Evolutionary conservation across 2,888 invertebrate species (phyloP), one percentile per base, ranked within the genome.

Genomic region (Tortricodes alternella): DNA sequence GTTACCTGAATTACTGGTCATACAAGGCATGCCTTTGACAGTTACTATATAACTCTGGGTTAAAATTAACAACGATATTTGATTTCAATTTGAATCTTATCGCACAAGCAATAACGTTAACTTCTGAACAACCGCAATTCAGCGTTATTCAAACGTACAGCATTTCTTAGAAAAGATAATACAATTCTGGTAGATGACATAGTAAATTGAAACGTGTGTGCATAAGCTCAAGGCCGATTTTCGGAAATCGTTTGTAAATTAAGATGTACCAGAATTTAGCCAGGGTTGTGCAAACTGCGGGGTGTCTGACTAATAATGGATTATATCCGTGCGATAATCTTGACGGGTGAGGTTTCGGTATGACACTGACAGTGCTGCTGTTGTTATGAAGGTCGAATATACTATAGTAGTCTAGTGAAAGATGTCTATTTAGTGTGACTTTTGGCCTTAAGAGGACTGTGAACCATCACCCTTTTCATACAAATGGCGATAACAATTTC

Each of bases 121-220:
- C 60, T 60, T 51, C 64, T 23, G 41, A 32, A 41, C 62, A 53
- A 55, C 52, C 7, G 13, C 53, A 52, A 50, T 49, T 61, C 58
- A 64, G 62, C 70, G 62, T 71, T 69, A 74, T 78, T 72, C 68
- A 73, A 70, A 66, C 65, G 65, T 64, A 41, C 57, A 61, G 56
- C 59, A 65, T 62, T 57, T 62, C 73, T 78, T 75, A 62, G 67
- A 72, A 78, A 77, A 76, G 79, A 80, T 80, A 80, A 76, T 76
- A 71, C 71, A 73, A 73, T 74, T 70, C 71, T 65, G 61, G 64
- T 62, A 67, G 60, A 58, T 46, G 43, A 15, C 43, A 43, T 53
- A 52, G 53, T 19, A 65, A 64, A 62, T 62, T 64, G 23, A 39
- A 62, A 53, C 60, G 43, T 50, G 35, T 27, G 32, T 27, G n/a